phyloP scores from a whole-genome alignment of 2,113 vertebrate species.

The Onychorhynchus coronatus region DNA sequence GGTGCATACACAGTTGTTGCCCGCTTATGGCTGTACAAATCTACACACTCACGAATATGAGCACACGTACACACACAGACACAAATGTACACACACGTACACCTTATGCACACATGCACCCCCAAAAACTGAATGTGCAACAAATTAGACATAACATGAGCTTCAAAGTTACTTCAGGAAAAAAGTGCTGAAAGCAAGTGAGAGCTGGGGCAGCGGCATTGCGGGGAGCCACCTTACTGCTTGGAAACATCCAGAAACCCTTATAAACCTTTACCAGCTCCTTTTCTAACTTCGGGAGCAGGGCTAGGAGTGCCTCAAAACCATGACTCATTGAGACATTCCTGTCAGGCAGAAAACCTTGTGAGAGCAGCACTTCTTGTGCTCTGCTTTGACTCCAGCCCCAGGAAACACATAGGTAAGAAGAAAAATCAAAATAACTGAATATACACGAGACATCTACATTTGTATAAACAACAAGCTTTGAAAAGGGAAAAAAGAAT shows the following conservation, averaged over 20 bases:
- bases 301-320: not conserved
- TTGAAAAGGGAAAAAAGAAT: not conserved
- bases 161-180: not conserved
- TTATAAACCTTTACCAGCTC: not conserved
- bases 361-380: not conserved
- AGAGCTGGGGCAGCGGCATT: not conserved
- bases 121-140: not conserved
- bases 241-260: not conserved
- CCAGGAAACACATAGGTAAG: not conserved
- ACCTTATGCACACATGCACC: accelerated
- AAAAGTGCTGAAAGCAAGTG: not conserved
- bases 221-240: not conserved
- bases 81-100: too few relatives aligned
- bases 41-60: not conserved
- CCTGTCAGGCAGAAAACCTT: not conserved
- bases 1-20: not conserved
- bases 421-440: not conserved
- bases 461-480: not conserved
- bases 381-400: not conserved
- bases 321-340: not conserved
- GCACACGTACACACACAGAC: too few relatives aligned
- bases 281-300: not conserved
- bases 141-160: not conserved
- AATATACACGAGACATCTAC: not conserved
- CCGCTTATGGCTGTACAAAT: not conserved